Percentiles rank a stretch among this genome's conserved stretches.
Conservation (phyloP, 2,797 vertebrate genomes). For the Saxicola maurus region DNA sequence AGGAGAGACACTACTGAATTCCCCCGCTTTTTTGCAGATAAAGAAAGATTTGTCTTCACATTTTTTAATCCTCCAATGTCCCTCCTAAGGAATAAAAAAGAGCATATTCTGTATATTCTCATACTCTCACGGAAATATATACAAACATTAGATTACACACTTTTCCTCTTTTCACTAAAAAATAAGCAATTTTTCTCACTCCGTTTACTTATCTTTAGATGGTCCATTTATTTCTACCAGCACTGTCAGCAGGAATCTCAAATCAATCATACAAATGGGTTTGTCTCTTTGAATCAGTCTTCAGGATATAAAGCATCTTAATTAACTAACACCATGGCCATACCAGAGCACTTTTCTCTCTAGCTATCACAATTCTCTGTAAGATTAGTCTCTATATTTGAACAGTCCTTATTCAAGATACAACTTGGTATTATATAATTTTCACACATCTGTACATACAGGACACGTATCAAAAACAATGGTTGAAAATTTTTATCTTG, state of each 20-base stretch:
- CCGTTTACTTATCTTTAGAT: neutral
- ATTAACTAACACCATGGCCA: neutral
- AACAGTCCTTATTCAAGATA: neutral
- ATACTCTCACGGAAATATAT: neutral
- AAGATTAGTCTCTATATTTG: neutral
- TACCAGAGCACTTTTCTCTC: neutral
- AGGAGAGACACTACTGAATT: slow-evolving; percentile 47
- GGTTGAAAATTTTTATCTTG: neutral
- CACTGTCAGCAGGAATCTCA: neutral
- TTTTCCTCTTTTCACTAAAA: neutral
- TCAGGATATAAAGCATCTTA: neutral
- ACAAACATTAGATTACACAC: neutral
- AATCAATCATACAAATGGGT: neutral
- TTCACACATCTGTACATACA: neutral
- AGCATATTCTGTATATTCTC: neutral
- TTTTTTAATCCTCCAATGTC: slow-evolving; percentile 79
- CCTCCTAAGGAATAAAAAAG: slow-evolving; percentile 68
- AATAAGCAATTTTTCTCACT: neutral
- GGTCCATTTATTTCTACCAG: neutral
- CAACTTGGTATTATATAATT: neutral
- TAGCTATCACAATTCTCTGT: neutral
- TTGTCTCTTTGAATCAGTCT: neutral
- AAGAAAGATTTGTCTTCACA: slow-evolving; percentile 80
- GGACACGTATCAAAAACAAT: neutral
- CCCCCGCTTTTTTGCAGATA: slow-evolving; percentile 79